Evolutionary conservation across 2,113 vertebrate genomes (phyloP).

Genomic region (Podiceps cristatus): DNA sequence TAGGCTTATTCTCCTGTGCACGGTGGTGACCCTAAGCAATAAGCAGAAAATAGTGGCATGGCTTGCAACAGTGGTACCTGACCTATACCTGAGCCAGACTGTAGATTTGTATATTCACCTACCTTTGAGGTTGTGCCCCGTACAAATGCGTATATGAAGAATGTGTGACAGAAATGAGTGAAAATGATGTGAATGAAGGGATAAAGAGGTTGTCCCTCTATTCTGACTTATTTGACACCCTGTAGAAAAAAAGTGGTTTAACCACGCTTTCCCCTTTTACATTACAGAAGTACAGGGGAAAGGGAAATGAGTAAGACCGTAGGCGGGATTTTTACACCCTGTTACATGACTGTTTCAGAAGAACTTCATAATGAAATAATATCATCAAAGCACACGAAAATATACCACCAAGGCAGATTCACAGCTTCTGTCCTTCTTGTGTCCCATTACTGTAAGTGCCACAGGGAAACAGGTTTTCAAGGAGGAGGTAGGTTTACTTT

Average conservation of each 20-base stretch:
- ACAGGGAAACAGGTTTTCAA: neutral
- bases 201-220: rapidly evolving
- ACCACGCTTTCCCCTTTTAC: rapidly evolving
- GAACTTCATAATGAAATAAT: neutral
- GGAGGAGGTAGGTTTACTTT: constrained; percentile 29
- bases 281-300: neutral
- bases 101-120: neutral
- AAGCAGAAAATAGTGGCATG: neutral
- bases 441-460: neutral
- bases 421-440: neutral
- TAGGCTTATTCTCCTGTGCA: neutral
- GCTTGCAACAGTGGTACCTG: neutral
- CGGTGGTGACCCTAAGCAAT: neutral
- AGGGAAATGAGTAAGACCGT: constrained; percentile 17
- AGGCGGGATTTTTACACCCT: neutral
- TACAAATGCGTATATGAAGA: neutral
- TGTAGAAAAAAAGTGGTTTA: neutral
- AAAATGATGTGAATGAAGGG: neutral
- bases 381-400: neutral
- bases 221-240: neutral
- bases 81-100: neutral
- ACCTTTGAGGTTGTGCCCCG: neutral
- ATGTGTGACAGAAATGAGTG: neutral
- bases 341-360: neutral
- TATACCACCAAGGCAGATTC: neutral